A percentile compares a stretch with the other conserved stretches of the same genome.
Evolutionary conservation across 2,113 vertebrate genomes (phyloP).

Genomic region (Lates calcarifer): DNA sequence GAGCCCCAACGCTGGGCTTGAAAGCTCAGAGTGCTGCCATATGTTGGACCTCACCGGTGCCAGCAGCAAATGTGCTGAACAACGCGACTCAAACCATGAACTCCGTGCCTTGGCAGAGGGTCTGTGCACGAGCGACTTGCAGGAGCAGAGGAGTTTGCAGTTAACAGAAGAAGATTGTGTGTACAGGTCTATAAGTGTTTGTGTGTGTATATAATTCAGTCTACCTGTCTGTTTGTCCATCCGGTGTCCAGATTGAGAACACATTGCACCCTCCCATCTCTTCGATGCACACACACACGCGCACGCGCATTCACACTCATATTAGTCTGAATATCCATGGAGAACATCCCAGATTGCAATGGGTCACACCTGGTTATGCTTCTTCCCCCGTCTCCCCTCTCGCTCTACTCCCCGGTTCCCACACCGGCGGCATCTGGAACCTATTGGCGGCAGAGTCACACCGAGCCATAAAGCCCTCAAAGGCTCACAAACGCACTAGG

Average conservation of each 20-base stretch:
- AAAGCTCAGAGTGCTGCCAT: constrained; percentile 84
- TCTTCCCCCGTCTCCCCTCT: constrained; percentile 77
- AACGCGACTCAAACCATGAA: constrained; percentile 77
- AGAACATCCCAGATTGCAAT: constrained; percentile 81
- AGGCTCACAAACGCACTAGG: constrained; percentile 82
- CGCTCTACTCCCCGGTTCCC: constrained; percentile 79
- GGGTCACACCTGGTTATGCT: constrained; percentile 85
- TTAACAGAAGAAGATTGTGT: constrained; percentile 20
- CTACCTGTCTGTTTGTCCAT: constrained; percentile 54
- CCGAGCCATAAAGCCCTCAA: constrained; percentile 85
- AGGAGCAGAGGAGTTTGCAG: constrained; percentile 36
- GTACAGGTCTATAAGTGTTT: constrained; percentile 36
- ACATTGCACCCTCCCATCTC: constrained; percentile 51
- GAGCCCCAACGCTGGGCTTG: constrained; percentile 64
- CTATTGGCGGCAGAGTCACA: constrained; percentile 85
- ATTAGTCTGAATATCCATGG: constrained; percentile 72
- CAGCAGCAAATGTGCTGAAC: constrained; percentile 83
- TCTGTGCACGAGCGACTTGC: constrained; percentile 60
- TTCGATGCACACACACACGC: constrained; percentile 32
- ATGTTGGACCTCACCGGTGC: constrained; percentile 77
- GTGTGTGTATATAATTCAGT: constrained; percentile 45
- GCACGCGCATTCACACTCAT: constrained; percentile 40
- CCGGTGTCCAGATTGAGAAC: constrained; percentile 59
- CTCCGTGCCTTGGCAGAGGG: constrained; percentile 81
- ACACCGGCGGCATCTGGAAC: constrained; percentile 86